phyloP scores from a whole-genome alignment of 2,888 invertebrate species.

The Idaea aversata region DNA sequence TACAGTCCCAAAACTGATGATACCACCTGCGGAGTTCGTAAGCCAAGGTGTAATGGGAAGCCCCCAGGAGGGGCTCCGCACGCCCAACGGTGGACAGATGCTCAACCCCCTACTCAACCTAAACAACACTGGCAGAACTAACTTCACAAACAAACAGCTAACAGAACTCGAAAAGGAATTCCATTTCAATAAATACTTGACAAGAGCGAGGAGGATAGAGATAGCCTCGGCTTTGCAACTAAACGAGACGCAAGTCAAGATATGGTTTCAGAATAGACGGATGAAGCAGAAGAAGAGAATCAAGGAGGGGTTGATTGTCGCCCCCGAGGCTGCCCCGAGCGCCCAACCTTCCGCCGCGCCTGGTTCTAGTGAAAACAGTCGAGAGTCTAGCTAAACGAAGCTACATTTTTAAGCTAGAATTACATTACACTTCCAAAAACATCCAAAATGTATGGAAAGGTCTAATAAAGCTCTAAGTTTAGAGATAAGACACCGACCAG shows the following conservation, averaged over 20 bases:
- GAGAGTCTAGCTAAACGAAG: constrained; percentile 82
- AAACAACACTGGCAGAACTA: constrained; percentile 96
- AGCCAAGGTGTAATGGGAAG: constrained; percentile 71
- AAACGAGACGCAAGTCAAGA: constrained; percentile 98
- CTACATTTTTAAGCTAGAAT: constrained; percentile 16
- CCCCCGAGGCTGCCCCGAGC: constrained; percentile 74
- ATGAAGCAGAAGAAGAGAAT: constrained; percentile 99
- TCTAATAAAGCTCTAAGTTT: too few relatives aligned
- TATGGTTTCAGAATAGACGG: constrained; percentile 99
- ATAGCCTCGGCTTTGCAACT: constrained; percentile 97
- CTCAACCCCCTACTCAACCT: constrained; percentile 72
- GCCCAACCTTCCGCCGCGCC: constrained; percentile 58
- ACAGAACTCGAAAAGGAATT: constrained; percentile 99
- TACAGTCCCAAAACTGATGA: constrained; percentile 84
- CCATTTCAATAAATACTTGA: constrained; percentile 99
- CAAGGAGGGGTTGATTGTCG: constrained; percentile 91
- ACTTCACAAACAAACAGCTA: constrained; percentile 99
- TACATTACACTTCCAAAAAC: neutral
- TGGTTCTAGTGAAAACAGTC: constrained; percentile 86
- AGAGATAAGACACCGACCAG: too few relatives aligned
- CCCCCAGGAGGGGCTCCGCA: constrained; percentile 71
- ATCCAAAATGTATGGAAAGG: neutral
- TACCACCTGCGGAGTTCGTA: constrained; percentile 76
- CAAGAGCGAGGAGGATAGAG: constrained; percentile 97
- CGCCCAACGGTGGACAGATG: constrained; percentile 73